Base-by-base conservation (phyloP, 2,888 invertebrate species). In the Meandrusa payeni region DNA sequence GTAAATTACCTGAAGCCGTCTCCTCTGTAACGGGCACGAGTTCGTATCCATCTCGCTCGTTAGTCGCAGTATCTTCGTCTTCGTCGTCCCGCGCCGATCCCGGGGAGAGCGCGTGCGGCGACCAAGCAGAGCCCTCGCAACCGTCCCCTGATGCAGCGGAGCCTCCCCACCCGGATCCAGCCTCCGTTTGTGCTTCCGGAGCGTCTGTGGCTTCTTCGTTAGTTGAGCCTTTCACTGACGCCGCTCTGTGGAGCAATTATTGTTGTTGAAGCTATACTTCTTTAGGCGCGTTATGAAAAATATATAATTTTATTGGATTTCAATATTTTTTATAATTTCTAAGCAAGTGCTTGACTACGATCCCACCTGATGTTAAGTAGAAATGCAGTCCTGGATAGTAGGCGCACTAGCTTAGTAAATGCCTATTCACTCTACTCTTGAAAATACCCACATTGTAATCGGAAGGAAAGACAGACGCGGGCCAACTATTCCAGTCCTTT, bases 81-180 rank as follows among this genome's bases (percentile, higher is more conserved):
- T 74, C 78, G 0, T 75, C 76, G 0, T 76, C 76, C n/a, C 66
- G 64, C 1, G 59, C 74, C 0, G 76, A 76, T 41, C 77, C 85
- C 1, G 83, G 83, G 1, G 87, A 86, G 41, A 87, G 68, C 23
- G 75, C 80, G 54, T 83, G 79, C 26, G 68, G 70, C 2, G 79
- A 76, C 78, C 81, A 83, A 19, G 58, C 63, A 5, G 54, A 51
- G 31, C 50, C 47, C 51, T 32, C 38, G 42, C 43, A 37, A 1
- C 22, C 26, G 10, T 37, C 46, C 9, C 44, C 50, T 1, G 54
- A 32, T 5, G 26, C 41, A 3, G 26, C 43, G 7, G 45, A 38
- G 3, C 40, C 47, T 5, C 44, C 33, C 47, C 12, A 50, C 48
- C 41, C 46, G 48, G 17, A 51, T 9, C 52, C 47, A 6, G 48